Conservation (phyloP, 2,113 vertebrate species). For the Oreocharis arfaki region DNA sequence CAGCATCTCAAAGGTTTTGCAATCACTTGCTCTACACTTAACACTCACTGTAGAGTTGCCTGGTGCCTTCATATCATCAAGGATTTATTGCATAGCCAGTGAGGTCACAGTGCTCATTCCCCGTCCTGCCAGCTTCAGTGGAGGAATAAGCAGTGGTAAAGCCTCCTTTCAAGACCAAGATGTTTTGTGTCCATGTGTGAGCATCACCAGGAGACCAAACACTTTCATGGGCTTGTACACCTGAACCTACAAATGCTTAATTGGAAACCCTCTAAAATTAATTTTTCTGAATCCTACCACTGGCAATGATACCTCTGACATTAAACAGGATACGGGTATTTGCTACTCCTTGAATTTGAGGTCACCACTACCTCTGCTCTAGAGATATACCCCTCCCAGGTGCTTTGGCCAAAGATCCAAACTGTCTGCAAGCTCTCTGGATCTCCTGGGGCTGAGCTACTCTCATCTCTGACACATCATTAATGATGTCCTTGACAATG, state of each 20-base stretch:
- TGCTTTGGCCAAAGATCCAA: neutral
- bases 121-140: neutral
- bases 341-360: neutral
- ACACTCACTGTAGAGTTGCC: neutral
- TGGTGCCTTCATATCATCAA: neutral
- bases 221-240: neutral
- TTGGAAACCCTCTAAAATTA: neutral
- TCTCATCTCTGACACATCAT: neutral
- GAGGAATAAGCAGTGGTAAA: neutral
- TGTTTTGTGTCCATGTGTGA: neutral
- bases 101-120: neutral
- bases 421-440: neutral
- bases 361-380: neutral
- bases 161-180: neutral
- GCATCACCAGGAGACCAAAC: neutral
- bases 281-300: neutral
- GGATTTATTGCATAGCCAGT: neutral
- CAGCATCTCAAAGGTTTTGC: neutral
- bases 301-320: neutral
- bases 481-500: neutral
- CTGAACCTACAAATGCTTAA: neutral
- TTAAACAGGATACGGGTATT: neutral
- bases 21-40: neutral
- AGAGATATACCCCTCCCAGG: neutral
- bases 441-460: neutral